Base-by-base conservation (phyloP, 2,797 vertebrate genomes). In the Phalloptychus januarius region DNA sequence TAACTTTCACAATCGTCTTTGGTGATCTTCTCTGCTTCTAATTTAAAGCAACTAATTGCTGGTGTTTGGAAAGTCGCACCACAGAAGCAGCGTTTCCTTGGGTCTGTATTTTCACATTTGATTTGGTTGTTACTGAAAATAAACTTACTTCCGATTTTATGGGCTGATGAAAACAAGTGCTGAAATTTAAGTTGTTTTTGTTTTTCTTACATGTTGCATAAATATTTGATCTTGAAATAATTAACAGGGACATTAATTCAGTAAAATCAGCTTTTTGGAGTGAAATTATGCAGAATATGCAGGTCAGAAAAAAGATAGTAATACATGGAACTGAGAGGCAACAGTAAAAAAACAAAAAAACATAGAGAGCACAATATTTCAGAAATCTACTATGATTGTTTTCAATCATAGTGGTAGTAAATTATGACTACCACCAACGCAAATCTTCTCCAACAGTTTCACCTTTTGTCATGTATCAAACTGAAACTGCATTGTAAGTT, bases 1-100 rank as follows among this genome's bases (percentile, higher is more conserved):
- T 40, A 44, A 70, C 67, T 70, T 70, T 70, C 67, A 28, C 25
- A 46, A 45, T 56, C 50, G 45, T 25, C 71, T 40, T 20, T 18
- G 25, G 40, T 44, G 13, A 79, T 44, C 40, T 58, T 25, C 58
- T 44, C 7, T 71, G 50, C 18, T 13, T 12, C 50, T 11, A 48
- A 25, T 80, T 70, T 70, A 44, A 44, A 70, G 42, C 40, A 70
- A n/a, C 40, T 70, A 70, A 70, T 70, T 70, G 40, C 40, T 70
- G 67, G 67, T 70, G 40, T 70, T 70, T 70, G 67, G 38, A 70
- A 44, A 70, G 67, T 70, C 63, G 23, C 10, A 67, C 63, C 63
- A 25, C 63, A 67, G 20, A 40, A 40, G 63, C 36, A 40, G 63
- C 3, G 1, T 48, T 48, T 72, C 69, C 0, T 6, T 28, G 67